Base-by-base conservation (phyloP, 1,140 invertebrate genomes). In the Ladona fulva region DNA sequence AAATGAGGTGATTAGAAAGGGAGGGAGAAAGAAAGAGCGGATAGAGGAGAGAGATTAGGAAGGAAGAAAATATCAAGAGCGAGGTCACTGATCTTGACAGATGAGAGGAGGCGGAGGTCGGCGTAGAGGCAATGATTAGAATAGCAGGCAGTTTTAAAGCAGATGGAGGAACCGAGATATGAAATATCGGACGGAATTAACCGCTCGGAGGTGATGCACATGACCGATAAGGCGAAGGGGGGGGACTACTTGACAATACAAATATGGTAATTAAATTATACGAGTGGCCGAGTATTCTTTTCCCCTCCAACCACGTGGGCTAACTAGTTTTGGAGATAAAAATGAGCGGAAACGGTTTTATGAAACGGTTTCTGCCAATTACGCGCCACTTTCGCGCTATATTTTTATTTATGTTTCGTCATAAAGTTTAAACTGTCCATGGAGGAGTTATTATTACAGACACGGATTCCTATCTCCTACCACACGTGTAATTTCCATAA, bases 211-310 rank as follows among this genome's bases (percentile, higher is more conserved):
- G 52, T 12, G 52, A 66, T 66, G n/a, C 52, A 66, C 52, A 66
- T 66, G 52, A 66, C 16, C 52, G 52, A 66, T 66, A 66, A 66
- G n/a, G n/a, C 3, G 12, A 6, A 19, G 16, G 52, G 44, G 14
- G 52, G 14, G 3, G 52, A 66, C 52, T 12, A 5, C n/a, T 66
- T 22, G 16, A 22, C n/a, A 66, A 66, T 66, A 66, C n/a, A 22
- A 66, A 66, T 66, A 19, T 66, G n/a, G n/a, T 66, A 66, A 66
- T 66, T 66, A 66, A 66, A 66, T 66, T 66, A 66, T 22, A 22
- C 14, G 14, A 66, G 52, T 66, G n/a, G 3, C 29, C 29, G 3
- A 37, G 29, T 8, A 37, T 37, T 37, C 29, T 37, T 37, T 37
- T 37, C 8, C 29, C 3, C n/a, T n/a, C 29, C 29, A 5, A 5